These are phyloP conservation scores for Vollenhovia emeryi DNA, from an alignment of 1,140 invertebrate species.

Conservation along the genomic window DNA sequence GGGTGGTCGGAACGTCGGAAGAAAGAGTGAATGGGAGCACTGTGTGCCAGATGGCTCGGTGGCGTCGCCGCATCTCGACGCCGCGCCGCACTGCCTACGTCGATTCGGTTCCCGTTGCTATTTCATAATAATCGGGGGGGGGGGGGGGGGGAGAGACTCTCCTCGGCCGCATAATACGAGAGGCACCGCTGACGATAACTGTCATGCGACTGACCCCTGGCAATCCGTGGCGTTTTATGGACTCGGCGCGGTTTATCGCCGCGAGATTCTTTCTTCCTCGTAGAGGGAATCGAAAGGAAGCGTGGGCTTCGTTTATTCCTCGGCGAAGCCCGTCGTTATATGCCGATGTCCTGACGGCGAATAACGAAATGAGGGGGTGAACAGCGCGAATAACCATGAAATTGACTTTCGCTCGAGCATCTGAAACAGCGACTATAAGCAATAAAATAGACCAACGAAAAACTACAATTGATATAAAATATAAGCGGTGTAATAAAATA, in stretches of 20 bases:
- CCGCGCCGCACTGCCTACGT: not conserved
- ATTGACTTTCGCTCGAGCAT: not conserved
- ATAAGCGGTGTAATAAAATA: slow-evolving; percentile 5
- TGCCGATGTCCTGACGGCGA: not conserved
- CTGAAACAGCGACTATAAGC: not conserved
- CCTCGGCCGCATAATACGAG: not conserved
- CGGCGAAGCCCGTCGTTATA: not conserved
- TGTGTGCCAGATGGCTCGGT: slow-evolving; percentile 73
- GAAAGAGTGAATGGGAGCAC: slow-evolving; percentile 75
- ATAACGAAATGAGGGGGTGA: not conserved
- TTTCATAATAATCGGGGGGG: slow-evolving; percentile 67
- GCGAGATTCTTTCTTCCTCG: slow-evolving; percentile 49
- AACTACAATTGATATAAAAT: not conserved
- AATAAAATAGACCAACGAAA: not conserved
- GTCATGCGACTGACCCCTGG: slow-evolving; percentile 46
- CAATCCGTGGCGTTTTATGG: slow-evolving; percentile 40
- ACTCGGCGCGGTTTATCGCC: slow-evolving; percentile 56
- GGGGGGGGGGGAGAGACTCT: too few species aligned
- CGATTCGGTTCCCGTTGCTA: slow-evolving; percentile 50
- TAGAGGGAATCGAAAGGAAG: slow-evolving; percentile 13
- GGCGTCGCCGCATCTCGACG: slow-evolving; percentile 32
- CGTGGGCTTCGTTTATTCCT: slow-evolving; percentile 22
- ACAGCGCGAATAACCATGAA: not conserved
- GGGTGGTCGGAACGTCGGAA: slow-evolving; percentile 34
- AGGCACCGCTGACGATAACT: slow-evolving; percentile 13